Base-by-base conservation (phyloP, 2,797 vertebrate species). In the Acanthornis magna region DNA sequence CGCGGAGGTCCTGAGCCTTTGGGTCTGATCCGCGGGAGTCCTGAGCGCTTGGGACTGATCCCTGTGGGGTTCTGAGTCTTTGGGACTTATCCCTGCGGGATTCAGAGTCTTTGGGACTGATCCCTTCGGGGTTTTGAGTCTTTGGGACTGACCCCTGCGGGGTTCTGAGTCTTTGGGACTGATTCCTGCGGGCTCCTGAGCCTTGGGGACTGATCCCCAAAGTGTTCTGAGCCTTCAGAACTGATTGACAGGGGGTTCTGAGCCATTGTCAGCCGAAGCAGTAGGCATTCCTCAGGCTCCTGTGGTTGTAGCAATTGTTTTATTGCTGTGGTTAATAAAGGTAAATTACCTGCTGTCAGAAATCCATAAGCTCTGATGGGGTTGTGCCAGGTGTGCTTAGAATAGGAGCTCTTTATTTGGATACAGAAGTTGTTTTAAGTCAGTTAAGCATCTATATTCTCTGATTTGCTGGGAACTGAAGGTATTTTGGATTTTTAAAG, bases 261-360 rank as follows among this genome's bases (percentile, higher is more conserved):
- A 61, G 51, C 30, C 16, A 10, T 23, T 19, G 11, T 45, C 8
- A 1, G 53, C 43, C 1, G 3, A 25, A 58, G 42, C 26, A 8
- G 4, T 12, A 13, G 10, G 34, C 6, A 5, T 66, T 40, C 4
- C 13, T 36, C 13, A 16, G 45, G 16, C 5, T 47, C 23, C 27
- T 17, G 19, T 10, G 3, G 2, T 40, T 27, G 16, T 42, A 34
- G 53, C 23, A 29, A 0, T 54, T 45, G 5, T 36, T 72, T 67
- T 2, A 7, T 27, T 55, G 51, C 21, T 60, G 0, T 43, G 16
- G 51, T 42, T 67, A 63, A 42, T 67, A 48, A 86, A 70, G 22
- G 10, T 61, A 8, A 58, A 16, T 7, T 12, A 3, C 3, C 1
- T 0, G 5, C 34, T 54, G 16, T 61, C 6, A 3, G 47, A 21